Conservation (phyloP, 2,113 vertebrate genomes). For the Hemibagrus wyckioides region DNA sequence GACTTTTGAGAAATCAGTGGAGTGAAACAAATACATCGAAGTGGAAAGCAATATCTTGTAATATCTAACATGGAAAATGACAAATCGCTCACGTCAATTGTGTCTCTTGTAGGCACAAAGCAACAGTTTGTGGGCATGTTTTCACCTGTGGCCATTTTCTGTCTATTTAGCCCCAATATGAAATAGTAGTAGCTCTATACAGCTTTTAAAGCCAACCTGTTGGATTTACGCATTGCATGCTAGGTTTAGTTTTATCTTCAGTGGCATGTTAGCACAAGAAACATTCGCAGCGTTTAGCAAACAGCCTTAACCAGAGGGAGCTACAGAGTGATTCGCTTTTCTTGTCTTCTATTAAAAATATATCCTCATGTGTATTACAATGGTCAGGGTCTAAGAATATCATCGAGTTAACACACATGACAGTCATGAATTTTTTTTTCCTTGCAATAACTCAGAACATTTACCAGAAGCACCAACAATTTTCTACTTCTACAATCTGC, state of each 20-base stretch:
- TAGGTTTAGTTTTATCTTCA: background rate
- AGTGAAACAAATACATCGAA: slow-evolving; percentile 10
- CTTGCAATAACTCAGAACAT: background rate
- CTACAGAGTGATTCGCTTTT: background rate
- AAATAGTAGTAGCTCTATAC: background rate
- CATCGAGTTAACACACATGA: background rate
- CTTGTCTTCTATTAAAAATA: background rate
- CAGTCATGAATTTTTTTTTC: background rate
- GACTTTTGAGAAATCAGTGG: slow-evolving; percentile 18
- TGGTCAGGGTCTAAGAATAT: background rate
- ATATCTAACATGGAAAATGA: background rate
- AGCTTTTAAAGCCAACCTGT: background rate
- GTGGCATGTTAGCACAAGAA: background rate
- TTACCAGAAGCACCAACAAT: background rate
- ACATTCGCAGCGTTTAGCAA: background rate
- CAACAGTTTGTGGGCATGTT: background rate
- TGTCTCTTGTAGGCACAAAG: background rate
- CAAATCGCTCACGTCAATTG: background rate
- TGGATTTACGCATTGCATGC: background rate
- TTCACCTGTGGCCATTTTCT: background rate
- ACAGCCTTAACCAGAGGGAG: background rate
- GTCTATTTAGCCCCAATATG: background rate
- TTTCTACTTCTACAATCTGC: too few relatives aligned
- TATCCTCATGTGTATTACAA: background rate
- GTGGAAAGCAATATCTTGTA: background rate